Evolutionary conservation across 1,140 invertebrate genomes (phyloP), one percentile per base, ranked within the genome.

Genomic region (Macrobrachium nipponense): DNA sequence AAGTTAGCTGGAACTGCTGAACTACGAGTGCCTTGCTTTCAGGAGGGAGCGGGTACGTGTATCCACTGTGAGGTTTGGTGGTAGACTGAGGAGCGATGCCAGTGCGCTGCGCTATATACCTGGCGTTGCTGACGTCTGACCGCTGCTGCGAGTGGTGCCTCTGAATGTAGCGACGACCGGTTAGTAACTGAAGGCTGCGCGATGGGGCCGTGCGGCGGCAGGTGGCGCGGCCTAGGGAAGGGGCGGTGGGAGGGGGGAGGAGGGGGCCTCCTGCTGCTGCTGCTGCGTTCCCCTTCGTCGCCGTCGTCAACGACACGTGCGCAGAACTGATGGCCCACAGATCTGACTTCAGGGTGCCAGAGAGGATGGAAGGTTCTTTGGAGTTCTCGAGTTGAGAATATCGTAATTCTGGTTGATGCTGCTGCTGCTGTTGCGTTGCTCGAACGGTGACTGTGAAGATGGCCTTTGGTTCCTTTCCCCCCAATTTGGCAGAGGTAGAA

Each of bases 111-210:
- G 76, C 58, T 79, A 80, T 73, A 80, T 86, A 79, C n/a, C 36
- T 27, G 23, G 83, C 23, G 58, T 51, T 36, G 83, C 20, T 59
- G 18, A 77, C 36, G 77, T 76, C 17, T 20, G 72, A 27, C 20
- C 20, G 43, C 43, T 72, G 70, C 18, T 14, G 18, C 44, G 14
- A 18, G n/a, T 72, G 70, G 17, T 14, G 18, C 44, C 20, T 86
- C 51, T 80, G 44, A 51, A 23, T 61, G 68, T 44, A 20, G 64
- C 77, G 72, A 68, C 78, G 76, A 77, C 83, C 77, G 68, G 83
- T 27, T 76, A 70, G 76, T 18, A 27, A 86, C 83, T 86, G 83
- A 86, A 80, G 77, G 64, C 58, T 61, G 78, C 81, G 81, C 72
- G 72, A 58, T 58, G 79, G 44, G 27, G 81, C 17, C 23, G 80